These are phyloP conservation scores for Meles meles DNA, from an alignment of 2,113 vertebrate genomes.

Conservation along the genomic window DNA sequence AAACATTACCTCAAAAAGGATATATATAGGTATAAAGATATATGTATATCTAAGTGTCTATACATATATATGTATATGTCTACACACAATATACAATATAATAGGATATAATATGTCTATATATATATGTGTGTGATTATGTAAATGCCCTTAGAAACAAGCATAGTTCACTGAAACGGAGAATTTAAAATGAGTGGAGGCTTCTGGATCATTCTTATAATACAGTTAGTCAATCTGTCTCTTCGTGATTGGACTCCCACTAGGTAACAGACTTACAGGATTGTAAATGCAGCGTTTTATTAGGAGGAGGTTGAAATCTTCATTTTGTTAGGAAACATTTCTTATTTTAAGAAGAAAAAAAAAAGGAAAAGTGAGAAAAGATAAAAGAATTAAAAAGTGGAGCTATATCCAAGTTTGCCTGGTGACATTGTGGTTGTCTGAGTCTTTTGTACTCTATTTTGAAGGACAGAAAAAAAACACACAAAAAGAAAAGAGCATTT, in stretches of 20 bases:
- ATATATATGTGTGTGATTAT: background rate
- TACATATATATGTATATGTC: background rate
- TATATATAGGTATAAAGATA: background rate
- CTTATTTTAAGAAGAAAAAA: background rate
- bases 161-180: background rate
- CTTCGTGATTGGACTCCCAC: background rate
- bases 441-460: background rate
- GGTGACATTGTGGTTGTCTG: background rate
- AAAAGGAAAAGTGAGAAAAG: background rate
- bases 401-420: background rate
- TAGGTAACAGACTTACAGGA: background rate
- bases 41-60: background rate
- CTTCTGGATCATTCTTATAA: background rate
- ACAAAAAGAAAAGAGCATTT: background rate
- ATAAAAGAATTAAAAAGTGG: rapidly evolving
- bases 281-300: background rate
- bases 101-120: background rate
- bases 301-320: background rate
- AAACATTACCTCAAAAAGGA: background rate
- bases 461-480: background rate
- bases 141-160: background rate
- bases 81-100: background rate
- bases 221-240: background rate
- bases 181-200: background rate
- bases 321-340: background rate